Conservation (phyloP, 2,797 vertebrate species). For the Sebastes baramenuke region DNA sequence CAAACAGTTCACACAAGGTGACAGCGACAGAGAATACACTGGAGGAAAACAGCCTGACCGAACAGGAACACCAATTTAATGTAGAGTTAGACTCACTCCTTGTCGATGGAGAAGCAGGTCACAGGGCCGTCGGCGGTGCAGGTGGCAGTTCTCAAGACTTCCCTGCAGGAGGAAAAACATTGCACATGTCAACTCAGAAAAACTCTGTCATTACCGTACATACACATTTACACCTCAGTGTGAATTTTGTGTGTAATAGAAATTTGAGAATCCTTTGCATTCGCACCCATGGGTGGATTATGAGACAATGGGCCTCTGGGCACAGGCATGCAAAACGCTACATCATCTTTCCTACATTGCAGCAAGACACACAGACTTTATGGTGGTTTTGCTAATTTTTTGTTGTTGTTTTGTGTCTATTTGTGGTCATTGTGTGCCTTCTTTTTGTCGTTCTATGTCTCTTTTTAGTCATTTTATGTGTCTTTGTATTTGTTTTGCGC, state of each 20-base stretch:
- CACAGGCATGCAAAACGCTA: too few relatives aligned
- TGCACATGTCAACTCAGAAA: neutral
- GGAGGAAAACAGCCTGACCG: neutral
- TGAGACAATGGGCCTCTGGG: too few relatives aligned
- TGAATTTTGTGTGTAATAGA: neutral
- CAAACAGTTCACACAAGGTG: neutral
- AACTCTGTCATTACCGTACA: neutral
- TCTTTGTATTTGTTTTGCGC: too few relatives aligned
- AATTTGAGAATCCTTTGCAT: neutral
- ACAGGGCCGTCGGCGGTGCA: conserved; percentile 84
- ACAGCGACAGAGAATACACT: neutral
- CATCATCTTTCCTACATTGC: too few relatives aligned
- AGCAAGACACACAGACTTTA: too few relatives aligned
- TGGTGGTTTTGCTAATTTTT: rapidly evolving
- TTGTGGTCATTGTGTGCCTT: too few relatives aligned
- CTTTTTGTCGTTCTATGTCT: too few relatives aligned
- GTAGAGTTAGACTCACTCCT: conserved; percentile 80
- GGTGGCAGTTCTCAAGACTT: conserved; percentile 84
- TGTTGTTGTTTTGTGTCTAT: too few relatives aligned
- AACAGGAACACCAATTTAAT: neutral
- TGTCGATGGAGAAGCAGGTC: conserved; percentile 86
- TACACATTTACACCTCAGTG: neutral
- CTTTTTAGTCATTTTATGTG: too few relatives aligned
- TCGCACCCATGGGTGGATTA: neutral
- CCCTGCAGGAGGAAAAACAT: conserved; percentile 64